phyloP scores from a whole-genome alignment of 2,113 vertebrate genomes.

The Upupa epops region DNA sequence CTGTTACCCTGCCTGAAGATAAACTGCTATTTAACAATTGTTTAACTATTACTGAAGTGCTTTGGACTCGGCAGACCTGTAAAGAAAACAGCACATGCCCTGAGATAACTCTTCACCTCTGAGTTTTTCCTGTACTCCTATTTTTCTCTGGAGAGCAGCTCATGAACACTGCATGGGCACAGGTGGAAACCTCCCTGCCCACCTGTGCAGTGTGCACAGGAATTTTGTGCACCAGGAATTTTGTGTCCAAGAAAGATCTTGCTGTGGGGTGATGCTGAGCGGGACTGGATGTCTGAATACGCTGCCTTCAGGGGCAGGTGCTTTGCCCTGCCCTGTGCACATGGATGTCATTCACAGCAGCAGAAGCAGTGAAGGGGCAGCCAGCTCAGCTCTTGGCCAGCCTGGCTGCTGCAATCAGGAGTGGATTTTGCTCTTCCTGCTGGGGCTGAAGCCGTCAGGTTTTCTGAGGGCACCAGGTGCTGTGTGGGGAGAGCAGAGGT shows the following conservation, averaged over 20 bases:
- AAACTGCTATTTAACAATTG: slow-evolving; percentile 13
- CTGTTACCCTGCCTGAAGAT: background rate
- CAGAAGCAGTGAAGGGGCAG: background rate
- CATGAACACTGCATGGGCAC: accelerated
- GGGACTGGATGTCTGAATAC: accelerated
- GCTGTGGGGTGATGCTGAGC: accelerated
- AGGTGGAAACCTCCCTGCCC: background rate
- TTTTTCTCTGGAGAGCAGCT: background rate
- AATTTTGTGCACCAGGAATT: accelerated
- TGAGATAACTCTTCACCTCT: background rate
- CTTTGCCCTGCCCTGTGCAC: background rate
- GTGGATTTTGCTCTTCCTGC: background rate
- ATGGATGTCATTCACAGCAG: accelerated
- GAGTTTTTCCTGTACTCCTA: background rate
- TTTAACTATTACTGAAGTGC: slow-evolving; percentile 1
- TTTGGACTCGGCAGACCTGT: background rate
- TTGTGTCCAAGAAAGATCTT: background rate
- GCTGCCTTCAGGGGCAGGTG: background rate
- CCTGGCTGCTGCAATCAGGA: background rate
- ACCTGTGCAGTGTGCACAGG: accelerated
- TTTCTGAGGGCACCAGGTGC: background rate
- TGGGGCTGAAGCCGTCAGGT: accelerated
- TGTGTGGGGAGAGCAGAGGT: background rate
- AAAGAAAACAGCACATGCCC: background rate
- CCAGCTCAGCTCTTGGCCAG: accelerated